Conservation (phyloP, 2,113 vertebrate species). For the Jacana jacana region DNA sequence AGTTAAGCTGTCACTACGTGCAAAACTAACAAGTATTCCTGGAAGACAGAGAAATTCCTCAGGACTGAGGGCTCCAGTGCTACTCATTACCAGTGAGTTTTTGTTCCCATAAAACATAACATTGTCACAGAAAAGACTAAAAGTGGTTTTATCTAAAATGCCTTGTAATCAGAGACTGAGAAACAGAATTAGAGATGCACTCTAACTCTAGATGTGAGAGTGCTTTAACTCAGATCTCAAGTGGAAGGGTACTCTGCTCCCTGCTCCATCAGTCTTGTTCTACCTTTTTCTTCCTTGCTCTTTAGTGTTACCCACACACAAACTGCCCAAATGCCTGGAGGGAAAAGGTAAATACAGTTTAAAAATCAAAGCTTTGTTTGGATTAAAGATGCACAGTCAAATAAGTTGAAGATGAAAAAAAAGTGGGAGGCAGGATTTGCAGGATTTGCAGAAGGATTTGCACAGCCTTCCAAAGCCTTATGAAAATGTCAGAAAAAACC, state of each 20-base stretch:
- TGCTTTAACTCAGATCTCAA: background rate
- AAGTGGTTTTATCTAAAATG: background rate
- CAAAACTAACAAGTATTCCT: background rate
- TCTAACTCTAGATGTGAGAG: background rate
- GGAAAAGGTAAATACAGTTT: background rate
- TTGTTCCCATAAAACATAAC: accelerated
- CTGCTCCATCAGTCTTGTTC: background rate
- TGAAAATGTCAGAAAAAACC: background rate
- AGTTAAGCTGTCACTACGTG: background rate
- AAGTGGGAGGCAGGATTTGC: background rate
- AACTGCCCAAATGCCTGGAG: background rate
- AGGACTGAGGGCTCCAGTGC: background rate
- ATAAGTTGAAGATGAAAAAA: background rate
- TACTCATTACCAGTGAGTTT: background rate
- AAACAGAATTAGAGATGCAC: background rate
- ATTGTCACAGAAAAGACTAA: background rate
- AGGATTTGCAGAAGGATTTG: background rate
- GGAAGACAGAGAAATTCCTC: background rate
- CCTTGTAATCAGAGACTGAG: background rate
- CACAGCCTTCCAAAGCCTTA: background rate
- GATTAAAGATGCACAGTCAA: background rate
- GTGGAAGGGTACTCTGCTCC: background rate
- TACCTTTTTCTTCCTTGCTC: background rate
- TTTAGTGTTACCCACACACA: background rate
- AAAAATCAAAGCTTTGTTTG: background rate